Evolutionary conservation across 2,888 invertebrate species (phyloP), one percentile per base, ranked within the genome.

Genomic region (Monochamus alternatus): DNA sequence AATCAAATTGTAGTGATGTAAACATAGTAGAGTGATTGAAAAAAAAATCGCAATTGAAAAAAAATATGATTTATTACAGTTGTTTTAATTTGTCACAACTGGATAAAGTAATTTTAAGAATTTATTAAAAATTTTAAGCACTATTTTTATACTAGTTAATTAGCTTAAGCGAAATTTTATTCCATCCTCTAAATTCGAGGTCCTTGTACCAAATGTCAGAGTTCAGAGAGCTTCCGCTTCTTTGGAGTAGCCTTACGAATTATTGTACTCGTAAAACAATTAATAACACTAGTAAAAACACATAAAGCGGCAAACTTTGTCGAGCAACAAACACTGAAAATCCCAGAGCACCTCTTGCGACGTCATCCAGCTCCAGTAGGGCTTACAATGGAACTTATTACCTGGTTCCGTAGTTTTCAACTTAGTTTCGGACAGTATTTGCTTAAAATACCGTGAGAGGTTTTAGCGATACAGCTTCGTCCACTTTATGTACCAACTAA

Each of bases 381-480:
- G 77, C 81, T 80, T 78, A 77, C 55, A 73, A 73, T 55, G 71
- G 66, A 80, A 80, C 78, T 77, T 79, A 81, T 77, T 81, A 78
- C 78, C 75, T 67, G 75, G 73, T 71, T 62, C 76, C 75, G 74
- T 72, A 80, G 75, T 78, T 76, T 70, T 62, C 60, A 73, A 78
- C 69, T 75, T 69, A 73, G 72, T 76, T 78, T 70, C 63, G 68
- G 55, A 58, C 44, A 66, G 75, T 72, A 74, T 78, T 78, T 67
- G 64, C 77, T 52, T 70, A 58, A 63, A 77, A 74, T 78, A 71
- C 74, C 67, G 71, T 71, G 63, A 30, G 32, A 64, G 69, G 72
- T 74, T 78, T 71, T 74, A 64, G 47, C 64, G 43, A 31, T n/a
- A 63, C 63, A 43, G 14, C 44, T 63, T 63, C 63, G 14, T 47